These are phyloP conservation scores for Vicugna pacos DNA, from an alignment of 2,113 vertebrate species.

Conservation along the genomic window DNA sequence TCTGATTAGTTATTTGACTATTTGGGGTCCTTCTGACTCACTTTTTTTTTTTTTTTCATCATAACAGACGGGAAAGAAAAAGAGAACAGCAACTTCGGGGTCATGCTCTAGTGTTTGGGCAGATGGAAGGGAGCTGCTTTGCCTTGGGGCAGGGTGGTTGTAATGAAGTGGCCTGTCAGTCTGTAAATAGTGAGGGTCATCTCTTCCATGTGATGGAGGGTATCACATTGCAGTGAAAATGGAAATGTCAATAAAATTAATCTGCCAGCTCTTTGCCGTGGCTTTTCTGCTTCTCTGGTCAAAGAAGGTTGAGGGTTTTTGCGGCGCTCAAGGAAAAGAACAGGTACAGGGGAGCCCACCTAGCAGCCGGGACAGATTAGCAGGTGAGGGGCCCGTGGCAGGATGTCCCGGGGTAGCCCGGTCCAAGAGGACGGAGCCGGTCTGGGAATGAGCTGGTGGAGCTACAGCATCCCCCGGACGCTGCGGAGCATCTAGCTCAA, in stretches of 20 bases:
- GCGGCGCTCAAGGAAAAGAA: conserved; percentile 65
- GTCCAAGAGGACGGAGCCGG: conserved; percentile 65
- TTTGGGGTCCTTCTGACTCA: conserved; percentile 78
- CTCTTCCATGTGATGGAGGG: conserved; percentile 93
- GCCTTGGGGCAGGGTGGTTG: conserved; percentile 93
- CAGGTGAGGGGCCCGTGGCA: conserved; percentile 79
- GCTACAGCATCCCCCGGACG: conserved; percentile 93
- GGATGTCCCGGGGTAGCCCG: conserved; percentile 75
- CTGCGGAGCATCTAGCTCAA: conserved; percentile 90
- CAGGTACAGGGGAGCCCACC: conserved; percentile 77
- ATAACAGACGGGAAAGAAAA: conserved; percentile 85
- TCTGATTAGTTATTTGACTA: conserved; percentile 82
- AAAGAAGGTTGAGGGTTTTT: conserved; percentile 85
- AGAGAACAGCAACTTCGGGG: conserved; percentile 88
- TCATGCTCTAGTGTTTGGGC: conserved; percentile 95
- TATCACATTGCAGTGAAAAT: conserved; percentile 99
- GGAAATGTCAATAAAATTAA: conserved; percentile 99
- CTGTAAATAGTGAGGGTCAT: conserved; percentile 97
- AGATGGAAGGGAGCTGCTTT: conserved; percentile 92
- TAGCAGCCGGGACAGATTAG: conserved; percentile 77
- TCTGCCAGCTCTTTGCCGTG: conserved; percentile 97
- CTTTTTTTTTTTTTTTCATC: conserved; percentile 58
- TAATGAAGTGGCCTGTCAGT: conserved; percentile 99
- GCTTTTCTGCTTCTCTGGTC: conserved; percentile 88
- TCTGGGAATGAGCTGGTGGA: conserved; percentile 87